Base-by-base conservation (phyloP, 2,888 invertebrate species). In the Cryptocheilus praepositus region DNA sequence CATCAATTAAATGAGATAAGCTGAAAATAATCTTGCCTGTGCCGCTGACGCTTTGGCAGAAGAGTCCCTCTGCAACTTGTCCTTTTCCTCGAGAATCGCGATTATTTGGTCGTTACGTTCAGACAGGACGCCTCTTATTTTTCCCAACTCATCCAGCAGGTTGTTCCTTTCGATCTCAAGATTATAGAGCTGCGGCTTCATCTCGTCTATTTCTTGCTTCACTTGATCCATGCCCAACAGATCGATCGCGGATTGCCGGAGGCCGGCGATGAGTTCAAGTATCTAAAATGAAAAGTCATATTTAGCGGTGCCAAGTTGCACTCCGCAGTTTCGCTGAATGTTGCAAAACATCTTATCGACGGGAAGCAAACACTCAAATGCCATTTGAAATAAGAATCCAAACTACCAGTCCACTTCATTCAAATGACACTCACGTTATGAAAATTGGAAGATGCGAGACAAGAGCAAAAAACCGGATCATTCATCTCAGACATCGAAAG, bases 51-150 rank as follows among this genome's bases (percentile, higher is more conserved):
- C 19, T 58, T 76, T 77, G 1, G 59, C 61, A 2, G 15, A 60
- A 19, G 46, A 67, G 3, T 79, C 76, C 2, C 57, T 45, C 21
- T 69, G 71, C 16, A 54, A 43, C 52, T 64, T 75, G 21, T 75
- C 76, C 28, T 73, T 78, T 54, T 77, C 64, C 59, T 82, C 81
- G 25, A 82, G 60, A 28, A 83, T 54, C 53, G 74, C 43, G 1
- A 71, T 74, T 55, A 85, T 81, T 49, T 82, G 77, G 52, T 81
- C 76, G 57, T 81, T 77, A 11, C 79, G 76, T 22, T 81, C 79
- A 0, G 76, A 75, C 19, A 81, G 58, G 5, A 81, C 64, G 8
- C 8, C 45, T 5, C 76, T 74, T 16, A 79, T 25, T 51, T 68
- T 71, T 3, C 43, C 60, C 8, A 85, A 22, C 11, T 84, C 83